Evolutionary conservation across 2,888 invertebrate species (phyloP), one percentile per base, ranked within the genome.

Genomic region (Subacronicta megacephala): DNA sequence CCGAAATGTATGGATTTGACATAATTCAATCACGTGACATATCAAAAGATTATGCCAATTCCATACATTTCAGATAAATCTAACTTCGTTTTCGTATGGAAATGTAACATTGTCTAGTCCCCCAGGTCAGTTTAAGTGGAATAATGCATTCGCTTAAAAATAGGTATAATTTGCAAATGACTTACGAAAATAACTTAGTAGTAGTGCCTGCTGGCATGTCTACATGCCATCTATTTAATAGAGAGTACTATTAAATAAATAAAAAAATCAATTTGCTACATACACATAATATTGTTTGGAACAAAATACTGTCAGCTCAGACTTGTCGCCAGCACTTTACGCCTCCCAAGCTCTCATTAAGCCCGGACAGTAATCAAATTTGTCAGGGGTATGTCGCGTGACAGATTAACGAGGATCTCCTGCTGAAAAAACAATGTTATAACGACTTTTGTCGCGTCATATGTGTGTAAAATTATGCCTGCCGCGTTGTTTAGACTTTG

Each of bases 281-380:
- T 16, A 31, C n/a, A n/a, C 12, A n/a, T 31, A 31, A n/a, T 31
- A 36, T 29, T 7, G 38, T 15, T 36, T 38, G 36, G 5, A 35
- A 42, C 33, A 63, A 53, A 50, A 43, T 45, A 45, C 17, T 46
- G 17, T 17, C 29, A 33, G 23, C 17, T 36, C 49, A 43, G 47
- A 57, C 58, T 52, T 69, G 71, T 77, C 75, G 60, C 57, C 69
- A 78, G 74, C 78, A 80, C 78, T 78, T 66, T 60, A 41, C 54
- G 40, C 50, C 20, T 60, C 47, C 53, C 54, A 42, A 31, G 43
- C 60, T 57, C 69, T 73, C 72, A 72, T 80, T 78, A 75, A 72
- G 67, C 55, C 51, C 52, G 60, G 67, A 29, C 57, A 52, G 41
- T 80, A 80, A 80, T 80, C 63, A 69, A 74, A 74, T 76, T 80